These are phyloP conservation scores for Anthophora plumipes DNA, from an alignment of 2,888 invertebrate species.

Conservation along the genomic window DNA sequence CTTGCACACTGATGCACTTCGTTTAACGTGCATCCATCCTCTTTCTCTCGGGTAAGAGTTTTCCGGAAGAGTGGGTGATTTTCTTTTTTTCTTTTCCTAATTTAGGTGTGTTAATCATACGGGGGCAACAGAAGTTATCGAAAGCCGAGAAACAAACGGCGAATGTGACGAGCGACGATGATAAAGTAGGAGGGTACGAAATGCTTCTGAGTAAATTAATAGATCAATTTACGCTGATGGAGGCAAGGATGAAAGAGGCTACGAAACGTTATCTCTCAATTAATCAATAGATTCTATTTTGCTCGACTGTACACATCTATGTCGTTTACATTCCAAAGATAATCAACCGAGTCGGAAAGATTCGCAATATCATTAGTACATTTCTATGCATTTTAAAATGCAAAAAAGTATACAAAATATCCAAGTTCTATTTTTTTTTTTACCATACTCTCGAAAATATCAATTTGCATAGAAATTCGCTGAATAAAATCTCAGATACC, in stretches of 20 bases:
- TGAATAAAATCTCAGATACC: too few species aligned
- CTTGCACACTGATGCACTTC: constrained; percentile 53
- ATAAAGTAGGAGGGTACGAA: background rate
- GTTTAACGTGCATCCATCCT: constrained; percentile 46
- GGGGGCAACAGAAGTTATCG: constrained; percentile 37
- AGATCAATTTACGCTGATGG: constrained; percentile 26
- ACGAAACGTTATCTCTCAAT: background rate
- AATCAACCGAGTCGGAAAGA: background rate
- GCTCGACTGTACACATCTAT: background rate
- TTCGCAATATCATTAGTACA: too few species aligned
- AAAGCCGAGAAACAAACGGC: constrained; percentile 1
- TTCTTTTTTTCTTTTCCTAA: constrained; percentile 78
- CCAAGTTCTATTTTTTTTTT: too few species aligned
- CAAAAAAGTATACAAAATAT: too few species aligned
- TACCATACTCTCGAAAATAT: too few species aligned
- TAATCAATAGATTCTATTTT: background rate
- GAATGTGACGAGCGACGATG: background rate
- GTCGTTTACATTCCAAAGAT: too few species aligned
- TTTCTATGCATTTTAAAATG: too few species aligned
- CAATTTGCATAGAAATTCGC: too few species aligned
- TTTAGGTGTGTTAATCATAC: constrained; percentile 70
- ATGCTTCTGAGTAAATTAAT: background rate
- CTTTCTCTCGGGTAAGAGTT: constrained; percentile 27
- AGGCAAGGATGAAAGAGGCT: background rate
- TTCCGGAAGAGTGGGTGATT: constrained; percentile 45